Conservation (phyloP, 92 coral and sea anemone species). For the Scolanthus callimorphus region DNA sequence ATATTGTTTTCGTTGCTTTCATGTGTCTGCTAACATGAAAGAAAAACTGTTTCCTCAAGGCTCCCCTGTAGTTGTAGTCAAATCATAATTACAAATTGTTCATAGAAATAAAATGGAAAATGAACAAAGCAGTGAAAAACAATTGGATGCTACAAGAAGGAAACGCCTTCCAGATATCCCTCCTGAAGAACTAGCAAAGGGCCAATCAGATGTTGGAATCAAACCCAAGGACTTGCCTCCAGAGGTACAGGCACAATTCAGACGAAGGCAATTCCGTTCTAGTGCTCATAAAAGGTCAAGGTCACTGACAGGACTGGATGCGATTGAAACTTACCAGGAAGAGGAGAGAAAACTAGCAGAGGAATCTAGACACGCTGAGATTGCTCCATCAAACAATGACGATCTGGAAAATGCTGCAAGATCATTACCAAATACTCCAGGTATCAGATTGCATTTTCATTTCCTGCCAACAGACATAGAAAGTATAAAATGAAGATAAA, state of each 20-base stretch:
- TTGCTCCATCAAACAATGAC: background rate
- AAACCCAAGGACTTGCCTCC: slow-evolving; percentile 60
- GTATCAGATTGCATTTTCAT: too few species aligned
- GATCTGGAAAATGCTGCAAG: slow-evolving; percentile 13
- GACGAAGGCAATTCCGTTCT: slow-evolving; percentile 36
- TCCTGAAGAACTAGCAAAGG: slow-evolving; percentile 54
- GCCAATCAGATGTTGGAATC: slow-evolving; percentile 25
- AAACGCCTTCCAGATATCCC: slow-evolving; percentile 87
- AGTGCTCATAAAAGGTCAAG: slow-evolving; percentile 65
- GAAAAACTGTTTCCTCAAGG: too few species aligned
- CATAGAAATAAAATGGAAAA: too few species aligned
- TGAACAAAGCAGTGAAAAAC: too few species aligned
- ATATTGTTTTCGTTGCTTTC: too few species aligned
- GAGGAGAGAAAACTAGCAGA: slow-evolving; percentile 2
- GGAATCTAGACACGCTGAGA: background rate
- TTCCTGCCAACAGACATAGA: too few species aligned
- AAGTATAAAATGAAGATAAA: too few species aligned
- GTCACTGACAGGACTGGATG: slow-evolving; percentile 67
- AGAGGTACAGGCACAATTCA: slow-evolving; percentile 73
- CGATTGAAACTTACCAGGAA: slow-evolving; percentile 28
- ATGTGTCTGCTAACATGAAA: too few species aligned
- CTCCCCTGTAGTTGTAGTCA: too few species aligned
- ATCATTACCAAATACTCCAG: slow-evolving; percentile 80
- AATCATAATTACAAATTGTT: too few species aligned
- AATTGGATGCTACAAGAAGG: too few species aligned